These are phyloP conservation scores for Saturnia pavonia DNA, from an alignment of 2,888 invertebrate species.

Conservation along the genomic window DNA sequence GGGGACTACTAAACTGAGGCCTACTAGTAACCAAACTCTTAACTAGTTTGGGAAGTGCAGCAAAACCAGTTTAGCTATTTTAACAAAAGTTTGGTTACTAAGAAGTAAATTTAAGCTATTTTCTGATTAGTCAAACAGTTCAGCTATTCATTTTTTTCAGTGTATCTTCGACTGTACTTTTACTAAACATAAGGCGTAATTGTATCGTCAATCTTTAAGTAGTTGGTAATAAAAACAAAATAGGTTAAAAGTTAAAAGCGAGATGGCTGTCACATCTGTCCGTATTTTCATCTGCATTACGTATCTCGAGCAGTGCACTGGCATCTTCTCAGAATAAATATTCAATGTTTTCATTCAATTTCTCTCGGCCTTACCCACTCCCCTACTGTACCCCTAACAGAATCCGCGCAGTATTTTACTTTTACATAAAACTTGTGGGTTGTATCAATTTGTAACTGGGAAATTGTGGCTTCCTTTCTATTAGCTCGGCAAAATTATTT, in stretches of 20 bases:
- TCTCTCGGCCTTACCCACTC: constrained; percentile 44
- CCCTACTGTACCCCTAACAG: background rate
- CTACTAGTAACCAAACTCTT: too few relatives aligned
- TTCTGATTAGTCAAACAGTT: too few relatives aligned
- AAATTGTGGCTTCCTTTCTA: background rate
- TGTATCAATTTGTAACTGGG: background rate
- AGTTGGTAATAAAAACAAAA: too few relatives aligned
- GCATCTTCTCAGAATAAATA: constrained; percentile 72
- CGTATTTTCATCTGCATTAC: constrained; percentile 28
- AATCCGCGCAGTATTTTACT: background rate
- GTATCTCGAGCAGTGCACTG: constrained; percentile 46
- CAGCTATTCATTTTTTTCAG: too few relatives aligned
- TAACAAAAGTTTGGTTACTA: too few relatives aligned
- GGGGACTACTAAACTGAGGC: too few relatives aligned
- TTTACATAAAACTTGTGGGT: background rate
- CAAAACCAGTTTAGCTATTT: too few relatives aligned
- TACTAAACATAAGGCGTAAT: too few relatives aligned
- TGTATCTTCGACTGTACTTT: too few relatives aligned
- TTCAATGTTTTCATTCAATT: constrained; percentile 79
- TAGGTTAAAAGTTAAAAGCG: background rate
- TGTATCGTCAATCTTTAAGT: too few relatives aligned
- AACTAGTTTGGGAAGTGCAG: too few relatives aligned
- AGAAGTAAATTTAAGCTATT: too few relatives aligned
- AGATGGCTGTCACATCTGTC: background rate
- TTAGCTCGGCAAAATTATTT: background rate